Evolutionary conservation across 2,797 vertebrate genomes (phyloP).

Genomic region (Ataeniobius toweri): DNA sequence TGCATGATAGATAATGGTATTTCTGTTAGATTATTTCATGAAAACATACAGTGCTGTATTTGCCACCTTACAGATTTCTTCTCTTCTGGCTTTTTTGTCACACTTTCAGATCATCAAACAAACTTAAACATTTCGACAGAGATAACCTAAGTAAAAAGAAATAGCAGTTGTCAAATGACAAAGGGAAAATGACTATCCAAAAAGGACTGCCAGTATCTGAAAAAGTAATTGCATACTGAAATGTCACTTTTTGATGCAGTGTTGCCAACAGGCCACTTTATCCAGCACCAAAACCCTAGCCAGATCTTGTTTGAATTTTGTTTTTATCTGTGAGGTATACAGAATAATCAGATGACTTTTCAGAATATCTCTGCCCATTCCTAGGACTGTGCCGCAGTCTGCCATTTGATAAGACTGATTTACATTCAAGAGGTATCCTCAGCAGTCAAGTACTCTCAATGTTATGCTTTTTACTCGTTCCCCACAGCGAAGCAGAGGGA

Average conservation of each 20-base stretch:
- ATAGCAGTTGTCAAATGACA: neutral
- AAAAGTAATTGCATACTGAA: neutral
- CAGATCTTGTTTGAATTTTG: slow-evolving; percentile 3
- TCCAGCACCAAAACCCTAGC: neutral
- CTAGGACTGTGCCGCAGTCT: slow-evolving; percentile 58
- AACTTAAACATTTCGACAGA: neutral
- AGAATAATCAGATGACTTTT: slow-evolving; percentile 29
- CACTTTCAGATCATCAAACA: neutral
- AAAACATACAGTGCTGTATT: neutral
- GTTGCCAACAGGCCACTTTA: neutral
- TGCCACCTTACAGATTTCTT: neutral
- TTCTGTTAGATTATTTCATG: neutral
- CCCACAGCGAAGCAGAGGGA: slow-evolving; percentile 55
- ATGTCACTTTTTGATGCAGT: neutral
- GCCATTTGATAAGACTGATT: slow-evolving; percentile 71
- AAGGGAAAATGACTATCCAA: neutral
- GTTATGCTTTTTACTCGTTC: slow-evolving; percentile 77
- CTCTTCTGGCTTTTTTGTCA: neutral
- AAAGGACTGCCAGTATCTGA: neutral
- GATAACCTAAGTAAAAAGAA: neutral
- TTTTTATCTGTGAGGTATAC: neutral
- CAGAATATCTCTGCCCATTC: slow-evolving; percentile 51
- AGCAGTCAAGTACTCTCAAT: slow-evolving; percentile 71
- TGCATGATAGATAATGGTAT: neutral
- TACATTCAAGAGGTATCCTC: slow-evolving; percentile 73